Conservation (phyloP, 1,140 invertebrate species). For the Drosophila setifemur region DNA sequence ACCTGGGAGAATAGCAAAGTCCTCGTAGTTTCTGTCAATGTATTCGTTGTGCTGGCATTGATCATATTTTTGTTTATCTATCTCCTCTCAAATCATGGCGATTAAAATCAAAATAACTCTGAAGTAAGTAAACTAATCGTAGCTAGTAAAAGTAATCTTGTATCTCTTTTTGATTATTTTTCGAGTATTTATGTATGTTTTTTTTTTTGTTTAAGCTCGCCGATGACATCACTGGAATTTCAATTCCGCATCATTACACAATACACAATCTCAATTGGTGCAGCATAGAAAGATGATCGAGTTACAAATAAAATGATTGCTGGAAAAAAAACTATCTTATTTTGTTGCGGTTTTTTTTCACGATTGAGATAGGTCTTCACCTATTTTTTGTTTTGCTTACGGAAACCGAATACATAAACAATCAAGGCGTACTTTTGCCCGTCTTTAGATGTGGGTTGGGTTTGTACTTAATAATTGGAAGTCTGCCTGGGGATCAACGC, state of each 20-base stretch:
- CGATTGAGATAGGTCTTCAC: background rate
- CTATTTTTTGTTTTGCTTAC: background rate
- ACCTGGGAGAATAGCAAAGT: background rate
- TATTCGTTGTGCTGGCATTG: background rate
- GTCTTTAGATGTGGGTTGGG: too few relatives aligned
- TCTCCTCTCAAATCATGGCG: too few relatives aligned
- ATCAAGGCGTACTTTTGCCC: too few relatives aligned
- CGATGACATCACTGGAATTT: background rate
- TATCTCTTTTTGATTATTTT: too few relatives aligned
- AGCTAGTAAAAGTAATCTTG: too few relatives aligned
- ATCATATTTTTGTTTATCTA: background rate
- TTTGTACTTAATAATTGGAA: too few relatives aligned
- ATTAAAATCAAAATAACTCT: too few relatives aligned
- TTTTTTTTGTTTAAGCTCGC: background rate
- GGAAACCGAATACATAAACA: background rate
- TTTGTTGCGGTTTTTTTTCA: background rate
- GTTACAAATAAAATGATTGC: conserved; percentile 23
- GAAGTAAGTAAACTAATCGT: too few relatives aligned
- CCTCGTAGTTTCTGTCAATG: background rate
- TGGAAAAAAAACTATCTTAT: background rate
- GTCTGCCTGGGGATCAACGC: too few relatives aligned
- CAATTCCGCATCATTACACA: background rate
- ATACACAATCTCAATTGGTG: background rate
- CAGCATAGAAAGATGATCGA: background rate
- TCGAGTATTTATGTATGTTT: background rate